These are phyloP conservation scores for Brachionus rubens DNA, from an alignment of 1,140 invertebrate genomes.

Conservation along the genomic window DNA sequence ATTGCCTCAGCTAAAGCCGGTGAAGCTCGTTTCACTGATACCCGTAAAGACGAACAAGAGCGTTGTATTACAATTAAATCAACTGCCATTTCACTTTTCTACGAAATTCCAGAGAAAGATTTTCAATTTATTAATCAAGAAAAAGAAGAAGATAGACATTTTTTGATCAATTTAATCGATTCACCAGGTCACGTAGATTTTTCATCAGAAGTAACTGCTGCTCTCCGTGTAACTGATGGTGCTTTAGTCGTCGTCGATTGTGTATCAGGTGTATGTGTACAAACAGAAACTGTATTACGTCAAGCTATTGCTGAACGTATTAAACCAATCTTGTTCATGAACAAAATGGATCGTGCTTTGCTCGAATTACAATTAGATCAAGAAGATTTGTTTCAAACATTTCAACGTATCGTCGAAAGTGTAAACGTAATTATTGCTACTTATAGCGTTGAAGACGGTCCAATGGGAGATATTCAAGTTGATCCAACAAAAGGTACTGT, in stretches of 20 bases:
- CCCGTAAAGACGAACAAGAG: constrained; percentile 98
- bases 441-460: constrained; percentile 92
- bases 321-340: constrained; percentile 99
- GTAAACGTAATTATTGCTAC: constrained; percentile 99
- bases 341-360: constrained; percentile 98
- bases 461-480: constrained; percentile 96
- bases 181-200: constrained; percentile 99
- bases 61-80: constrained; percentile 99
- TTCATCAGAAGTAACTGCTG: constrained; percentile 96
- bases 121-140: constrained; percentile 83
- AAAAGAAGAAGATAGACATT: constrained; percentile 78
- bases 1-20: constrained; percentile 97
- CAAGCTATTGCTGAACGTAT: constrained; percentile 98
- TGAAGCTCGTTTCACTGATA: constrained; percentile 98
- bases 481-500: constrained; percentile 96
- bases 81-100: constrained; percentile 98
- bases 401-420: constrained; percentile 99
- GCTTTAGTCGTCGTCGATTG: constrained; percentile 99
- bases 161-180: constrained; percentile 98
- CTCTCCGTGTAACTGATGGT: constrained; percentile 96
- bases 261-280: constrained; percentile 97
- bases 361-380: constrained; percentile 84
- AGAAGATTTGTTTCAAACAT: constrained; percentile 97
- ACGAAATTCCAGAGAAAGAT: constrained; percentile 85
- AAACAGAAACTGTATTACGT: constrained; percentile 96